phyloP scores from a whole-genome alignment of 2,888 invertebrate genomes.

The Nycteola revayana region DNA sequence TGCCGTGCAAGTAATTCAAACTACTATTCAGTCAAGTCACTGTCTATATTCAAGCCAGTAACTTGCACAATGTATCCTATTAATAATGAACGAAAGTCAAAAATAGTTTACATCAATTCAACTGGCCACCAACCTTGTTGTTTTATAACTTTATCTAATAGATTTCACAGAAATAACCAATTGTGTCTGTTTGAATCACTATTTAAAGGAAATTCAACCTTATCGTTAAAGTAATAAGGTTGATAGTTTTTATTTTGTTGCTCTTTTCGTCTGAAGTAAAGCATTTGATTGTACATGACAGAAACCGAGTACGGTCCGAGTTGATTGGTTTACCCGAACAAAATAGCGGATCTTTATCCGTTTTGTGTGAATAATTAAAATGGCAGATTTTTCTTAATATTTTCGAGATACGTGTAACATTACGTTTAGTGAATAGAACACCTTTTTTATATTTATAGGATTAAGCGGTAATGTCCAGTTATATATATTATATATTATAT shows the following conservation, averaged over 20 bases:
- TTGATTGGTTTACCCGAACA: constrained; percentile 50
- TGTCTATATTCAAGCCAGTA: too few species aligned
- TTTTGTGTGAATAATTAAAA: constrained; percentile 42
- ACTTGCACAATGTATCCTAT: too few species aligned
- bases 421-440: too few species aligned
- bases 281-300: constrained; percentile 59
- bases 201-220: constrained; percentile 4
- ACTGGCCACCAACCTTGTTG: constrained; percentile 26
- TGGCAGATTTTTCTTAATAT: constrained; percentile 26
- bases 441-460: too few species aligned
- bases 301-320: constrained; percentile 52
- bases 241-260: background rate
- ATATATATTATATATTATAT: too few species aligned
- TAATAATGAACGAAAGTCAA: constrained; percentile 21
- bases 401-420: too few species aligned
- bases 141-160: constrained; percentile 16
- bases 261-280: constrained; percentile 20
- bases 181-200: constrained; percentile 1
- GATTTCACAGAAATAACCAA: constrained; percentile 22
- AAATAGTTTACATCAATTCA: constrained; percentile 30
- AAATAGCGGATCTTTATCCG: constrained; percentile 42
- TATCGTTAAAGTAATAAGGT: constrained; percentile 1
- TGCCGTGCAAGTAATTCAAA: too few species aligned
- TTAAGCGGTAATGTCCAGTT: too few species aligned
- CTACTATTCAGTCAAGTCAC: too few species aligned